Conservation (phyloP, 2,797 vertebrate genomes). For the Varecia variegata region DNA sequence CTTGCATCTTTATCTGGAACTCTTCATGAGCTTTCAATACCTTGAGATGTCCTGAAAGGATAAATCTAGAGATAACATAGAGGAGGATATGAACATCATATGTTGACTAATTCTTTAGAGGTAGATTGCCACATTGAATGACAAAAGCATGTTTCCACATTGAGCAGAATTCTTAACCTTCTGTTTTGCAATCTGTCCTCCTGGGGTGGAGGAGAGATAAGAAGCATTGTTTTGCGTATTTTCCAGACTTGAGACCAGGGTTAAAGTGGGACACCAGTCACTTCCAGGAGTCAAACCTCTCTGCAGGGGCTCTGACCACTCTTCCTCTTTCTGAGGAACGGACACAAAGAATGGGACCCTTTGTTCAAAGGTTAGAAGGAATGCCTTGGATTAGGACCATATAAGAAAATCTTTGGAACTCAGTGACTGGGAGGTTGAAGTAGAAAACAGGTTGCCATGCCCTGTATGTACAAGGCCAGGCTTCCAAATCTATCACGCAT, state of each 20-base stretch:
- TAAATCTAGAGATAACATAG: slow-evolving; percentile 21
- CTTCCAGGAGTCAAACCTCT: not conserved
- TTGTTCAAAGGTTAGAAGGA: not conserved
- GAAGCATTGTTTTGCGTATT: not conserved
- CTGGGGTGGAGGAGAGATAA: no score
- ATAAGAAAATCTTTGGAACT: not conserved
- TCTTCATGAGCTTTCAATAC: slow-evolving; percentile 40
- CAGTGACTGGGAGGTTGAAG: not conserved
- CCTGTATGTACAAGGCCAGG: not conserved
- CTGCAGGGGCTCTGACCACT: not conserved
- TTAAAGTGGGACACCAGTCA: not conserved
- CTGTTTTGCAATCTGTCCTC: not conserved
- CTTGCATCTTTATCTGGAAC: slow-evolving; percentile 55
- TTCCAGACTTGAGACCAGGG: not conserved
- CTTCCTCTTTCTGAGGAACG: not conserved
- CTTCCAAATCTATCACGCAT: not conserved
- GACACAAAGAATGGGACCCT: not conserved
- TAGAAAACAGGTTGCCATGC: not conserved
- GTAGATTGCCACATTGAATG: not conserved
- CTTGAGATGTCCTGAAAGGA: slow-evolving; percentile 51
- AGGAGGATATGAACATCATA: not conserved
- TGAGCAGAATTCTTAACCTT: not conserved
- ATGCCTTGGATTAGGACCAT: not conserved
- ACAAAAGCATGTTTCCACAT: not conserved
- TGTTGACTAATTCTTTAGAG: not conserved